Evolutionary conservation across 2,113 vertebrate species (phyloP).

Genomic region (Ginglymostoma cirratum): DNA sequence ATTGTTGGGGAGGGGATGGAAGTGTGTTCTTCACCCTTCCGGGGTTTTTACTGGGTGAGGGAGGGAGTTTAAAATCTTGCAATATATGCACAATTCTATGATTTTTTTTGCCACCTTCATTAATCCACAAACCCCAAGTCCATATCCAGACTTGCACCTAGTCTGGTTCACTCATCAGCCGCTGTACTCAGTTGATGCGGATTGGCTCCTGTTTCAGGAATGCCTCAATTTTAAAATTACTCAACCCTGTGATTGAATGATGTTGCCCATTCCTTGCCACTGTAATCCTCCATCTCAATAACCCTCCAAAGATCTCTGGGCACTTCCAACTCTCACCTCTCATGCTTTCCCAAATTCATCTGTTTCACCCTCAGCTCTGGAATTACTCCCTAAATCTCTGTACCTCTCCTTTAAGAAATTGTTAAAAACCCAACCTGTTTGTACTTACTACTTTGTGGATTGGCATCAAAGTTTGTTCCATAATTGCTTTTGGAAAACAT

Average conservation of each 20-base stretch:
- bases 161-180: background rate
- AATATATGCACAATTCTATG: background rate
- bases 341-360: too few relatives aligned
- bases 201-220: background rate
- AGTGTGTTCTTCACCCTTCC: background rate
- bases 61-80: background rate
- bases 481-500: background rate
- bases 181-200: background rate
- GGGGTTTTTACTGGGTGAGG: too few relatives aligned
- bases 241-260: background rate
- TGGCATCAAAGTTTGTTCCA: background rate
- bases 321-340: too few relatives aligned
- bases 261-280: background rate
- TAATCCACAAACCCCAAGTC: background rate
- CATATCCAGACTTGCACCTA: background rate
- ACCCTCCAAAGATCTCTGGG: background rate
- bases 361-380: too few relatives aligned
- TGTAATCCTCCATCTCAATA: background rate
- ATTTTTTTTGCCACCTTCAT: background rate
- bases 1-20: background rate
- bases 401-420: too few relatives aligned
- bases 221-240: background rate
- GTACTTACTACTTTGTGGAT: background rate
- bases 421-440: background rate
- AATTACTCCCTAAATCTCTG: too few relatives aligned